These are phyloP conservation scores for Martes flavigula DNA, from an alignment of 2,797 vertebrate genomes.

Conservation along the genomic window DNA sequence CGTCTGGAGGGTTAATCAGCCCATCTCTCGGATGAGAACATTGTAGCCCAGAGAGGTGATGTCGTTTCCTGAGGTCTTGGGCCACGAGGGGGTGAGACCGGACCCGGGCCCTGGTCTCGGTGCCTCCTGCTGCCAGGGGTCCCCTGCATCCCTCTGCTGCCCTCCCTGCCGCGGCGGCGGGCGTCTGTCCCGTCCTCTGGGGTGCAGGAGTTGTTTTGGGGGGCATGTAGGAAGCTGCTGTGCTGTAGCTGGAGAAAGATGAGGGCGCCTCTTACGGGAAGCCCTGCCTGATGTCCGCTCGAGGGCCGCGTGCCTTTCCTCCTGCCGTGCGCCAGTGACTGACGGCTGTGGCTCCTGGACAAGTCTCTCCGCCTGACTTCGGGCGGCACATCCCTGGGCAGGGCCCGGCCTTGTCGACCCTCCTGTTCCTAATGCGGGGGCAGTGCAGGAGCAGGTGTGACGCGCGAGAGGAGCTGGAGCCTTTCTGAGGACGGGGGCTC, in stretches of 20 bases:
- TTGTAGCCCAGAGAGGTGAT: rapidly evolving
- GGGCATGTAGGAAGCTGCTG: rapidly evolving
- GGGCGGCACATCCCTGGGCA: neutral
- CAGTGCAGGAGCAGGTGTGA: rapidly evolving
- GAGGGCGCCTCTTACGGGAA: neutral
- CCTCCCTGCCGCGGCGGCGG: neutral
- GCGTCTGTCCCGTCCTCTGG: neutral
- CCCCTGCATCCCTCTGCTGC: rapidly evolving
- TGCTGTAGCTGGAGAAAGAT: neutral
- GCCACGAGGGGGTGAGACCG: neutral
- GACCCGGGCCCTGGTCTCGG: neutral
- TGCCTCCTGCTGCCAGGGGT: neutral
- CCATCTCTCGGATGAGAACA: neutral
- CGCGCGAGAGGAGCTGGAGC: rapidly evolving
- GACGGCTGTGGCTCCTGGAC: neutral
- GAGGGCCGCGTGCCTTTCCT: neutral
- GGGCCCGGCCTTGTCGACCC: neutral
- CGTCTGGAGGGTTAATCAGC: rapidly evolving
- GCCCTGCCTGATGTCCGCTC: neutral
- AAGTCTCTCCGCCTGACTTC: neutral
- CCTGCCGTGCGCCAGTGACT: rapidly evolving
- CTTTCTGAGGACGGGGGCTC: neutral
- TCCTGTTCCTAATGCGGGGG: neutral
- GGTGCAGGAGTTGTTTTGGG: neutral
- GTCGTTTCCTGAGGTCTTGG: rapidly evolving